A percentile compares a stretch with the other conserved stretches of the same genome.
Evolutionary conservation across 2,797 vertebrate species (phyloP).

Genomic region (Galago senegalensis): DNA sequence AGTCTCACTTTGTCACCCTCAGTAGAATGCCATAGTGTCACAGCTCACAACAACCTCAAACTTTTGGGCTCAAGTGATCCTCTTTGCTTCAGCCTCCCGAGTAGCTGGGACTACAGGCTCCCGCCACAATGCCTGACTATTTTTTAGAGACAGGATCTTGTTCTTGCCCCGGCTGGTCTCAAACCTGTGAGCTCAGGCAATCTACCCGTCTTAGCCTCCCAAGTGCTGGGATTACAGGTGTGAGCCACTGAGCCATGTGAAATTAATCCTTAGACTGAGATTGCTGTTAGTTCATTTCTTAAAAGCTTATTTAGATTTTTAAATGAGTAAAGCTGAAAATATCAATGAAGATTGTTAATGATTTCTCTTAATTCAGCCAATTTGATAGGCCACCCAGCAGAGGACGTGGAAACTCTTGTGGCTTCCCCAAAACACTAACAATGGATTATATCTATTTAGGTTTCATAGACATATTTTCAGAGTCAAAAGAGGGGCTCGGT

Average conservation of each 20-base stretch:
- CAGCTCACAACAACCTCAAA: no score
- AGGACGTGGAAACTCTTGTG: conserved; percentile 20
- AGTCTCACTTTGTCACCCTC: no score
- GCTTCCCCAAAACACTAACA: background rate
- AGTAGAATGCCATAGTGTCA: no score
- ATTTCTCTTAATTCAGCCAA: conserved; percentile 29
- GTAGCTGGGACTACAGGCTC: no score
- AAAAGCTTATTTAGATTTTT: conserved; percentile 61
- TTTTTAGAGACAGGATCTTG: no score
- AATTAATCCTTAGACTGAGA: conserved; percentile 55
- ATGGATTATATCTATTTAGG: conserved; percentile 88
- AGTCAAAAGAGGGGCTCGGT: conserved; percentile 94
- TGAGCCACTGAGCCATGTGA: background rate
- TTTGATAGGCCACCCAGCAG: background rate
- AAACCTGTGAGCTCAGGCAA: no score
- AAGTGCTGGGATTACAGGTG: no score
- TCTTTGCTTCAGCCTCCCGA: no score
- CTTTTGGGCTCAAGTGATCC: no score
- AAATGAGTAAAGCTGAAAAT: conserved; percentile 54
- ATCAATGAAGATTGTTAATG: background rate
- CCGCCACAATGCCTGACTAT: no score
- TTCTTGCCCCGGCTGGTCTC: no score
- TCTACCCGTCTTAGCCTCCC: no score
- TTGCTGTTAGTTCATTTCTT: conserved; percentile 53
- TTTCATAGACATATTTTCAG: conserved; percentile 99